These are phyloP conservation scores for Melanotaenia boesemani DNA, from an alignment of 2,797 vertebrate genomes.

Conservation along the genomic window DNA sequence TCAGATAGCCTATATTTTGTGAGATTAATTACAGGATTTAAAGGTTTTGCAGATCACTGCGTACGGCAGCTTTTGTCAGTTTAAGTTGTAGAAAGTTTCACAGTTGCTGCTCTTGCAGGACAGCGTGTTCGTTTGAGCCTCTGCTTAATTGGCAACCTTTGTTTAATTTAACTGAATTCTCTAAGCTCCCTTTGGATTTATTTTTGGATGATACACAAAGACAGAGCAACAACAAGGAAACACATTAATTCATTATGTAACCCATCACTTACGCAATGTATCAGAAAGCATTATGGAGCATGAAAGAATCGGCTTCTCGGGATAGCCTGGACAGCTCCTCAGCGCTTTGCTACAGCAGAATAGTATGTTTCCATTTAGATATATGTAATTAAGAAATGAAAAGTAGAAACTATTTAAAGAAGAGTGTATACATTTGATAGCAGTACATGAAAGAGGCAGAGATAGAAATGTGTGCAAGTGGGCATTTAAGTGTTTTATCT, in stretches of 20 bases:
- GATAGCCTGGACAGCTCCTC: background rate
- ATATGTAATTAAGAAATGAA: background rate
- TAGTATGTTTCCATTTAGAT: background rate
- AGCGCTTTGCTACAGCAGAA: background rate
- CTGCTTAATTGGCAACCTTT: constrained; percentile 29
- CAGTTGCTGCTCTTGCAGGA: background rate
- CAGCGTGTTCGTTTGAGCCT: background rate
- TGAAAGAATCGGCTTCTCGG: constrained; percentile 5
- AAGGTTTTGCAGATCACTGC: background rate
- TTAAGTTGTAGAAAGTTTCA: background rate
- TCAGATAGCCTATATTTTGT: too few relatives aligned
- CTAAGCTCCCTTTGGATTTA: constrained; percentile 30
- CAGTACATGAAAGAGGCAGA: constrained; percentile 16
- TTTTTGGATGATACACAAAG: constrained; percentile 57
- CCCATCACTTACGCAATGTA: constrained; percentile 31
- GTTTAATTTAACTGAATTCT: constrained; percentile 30
- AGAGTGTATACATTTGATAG: constrained; percentile 1
- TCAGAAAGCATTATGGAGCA: constrained; percentile 10
- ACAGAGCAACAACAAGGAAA: constrained; percentile 11
- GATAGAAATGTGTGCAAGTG: constrained; percentile 28
- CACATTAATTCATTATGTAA: constrained; percentile 57
- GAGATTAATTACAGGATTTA: background rate
- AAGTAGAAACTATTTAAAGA: background rate
- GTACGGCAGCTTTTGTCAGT: too few relatives aligned
- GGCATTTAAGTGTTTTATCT: constrained; percentile 64